phyloP scores from a whole-genome alignment of 2,113 vertebrate species.

The Tragelaphus buxtoni region DNA sequence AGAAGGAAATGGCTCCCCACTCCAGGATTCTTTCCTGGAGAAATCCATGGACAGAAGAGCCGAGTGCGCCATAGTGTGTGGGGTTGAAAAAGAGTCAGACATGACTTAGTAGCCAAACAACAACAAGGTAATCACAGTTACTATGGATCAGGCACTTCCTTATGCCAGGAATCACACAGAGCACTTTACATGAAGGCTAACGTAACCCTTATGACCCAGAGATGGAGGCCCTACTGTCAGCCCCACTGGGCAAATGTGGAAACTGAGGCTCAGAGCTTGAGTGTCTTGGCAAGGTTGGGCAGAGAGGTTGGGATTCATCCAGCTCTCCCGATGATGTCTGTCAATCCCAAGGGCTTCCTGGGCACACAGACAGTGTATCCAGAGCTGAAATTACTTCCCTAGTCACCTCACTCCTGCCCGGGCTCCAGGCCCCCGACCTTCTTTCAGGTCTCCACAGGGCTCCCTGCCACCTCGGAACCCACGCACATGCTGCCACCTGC shows the following conservation, averaged over 20 bases:
- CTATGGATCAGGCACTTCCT: not conserved
- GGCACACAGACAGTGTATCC: not conserved
- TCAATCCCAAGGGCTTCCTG: not conserved
- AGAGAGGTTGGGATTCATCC: not conserved
- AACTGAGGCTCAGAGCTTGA: not conserved
- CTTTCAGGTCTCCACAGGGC: not conserved
- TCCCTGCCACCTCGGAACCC: fast-evolving
- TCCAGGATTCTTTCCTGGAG: not conserved
- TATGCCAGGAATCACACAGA: not conserved
- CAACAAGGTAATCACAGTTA: not conserved
- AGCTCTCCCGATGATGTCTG: fast-evolving
- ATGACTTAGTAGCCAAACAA: not conserved
- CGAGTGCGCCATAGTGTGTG: not conserved
- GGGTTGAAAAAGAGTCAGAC: not conserved
- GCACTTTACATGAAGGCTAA: not conserved
- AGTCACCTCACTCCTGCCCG: not conserved
- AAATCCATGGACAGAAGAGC: not conserved
- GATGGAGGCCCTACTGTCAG: not conserved
- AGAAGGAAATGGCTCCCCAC: not conserved
- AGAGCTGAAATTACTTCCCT: not conserved
- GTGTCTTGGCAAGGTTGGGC: not conserved
- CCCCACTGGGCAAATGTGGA: not conserved
- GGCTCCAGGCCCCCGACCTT: not conserved
- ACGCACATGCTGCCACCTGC: fast-evolving
- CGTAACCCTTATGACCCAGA: not conserved